Conservation (phyloP, 2,888 invertebrate species). For the Napeogenes sylphis region DNA sequence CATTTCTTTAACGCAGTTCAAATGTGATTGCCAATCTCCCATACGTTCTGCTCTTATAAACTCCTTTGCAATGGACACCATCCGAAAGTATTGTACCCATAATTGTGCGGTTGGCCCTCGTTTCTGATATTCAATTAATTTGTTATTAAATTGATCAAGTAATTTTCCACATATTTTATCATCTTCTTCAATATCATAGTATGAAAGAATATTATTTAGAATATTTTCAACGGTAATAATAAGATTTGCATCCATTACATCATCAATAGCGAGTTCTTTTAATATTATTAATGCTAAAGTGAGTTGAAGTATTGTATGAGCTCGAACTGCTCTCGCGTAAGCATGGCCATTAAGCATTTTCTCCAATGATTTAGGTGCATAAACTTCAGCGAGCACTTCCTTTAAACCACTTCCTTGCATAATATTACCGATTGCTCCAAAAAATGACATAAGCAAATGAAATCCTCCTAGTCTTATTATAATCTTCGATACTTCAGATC, state of each 20-base stretch:
- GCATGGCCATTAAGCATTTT: no score
- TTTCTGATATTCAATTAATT: slow-evolving; percentile 32
- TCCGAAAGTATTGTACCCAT: slow-evolving; percentile 45
- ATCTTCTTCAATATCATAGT: slow-evolving; percentile 40
- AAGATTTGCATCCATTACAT: slow-evolving; percentile 23
- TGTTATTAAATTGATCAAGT: slow-evolving; percentile 27
- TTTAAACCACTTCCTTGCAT: no score
- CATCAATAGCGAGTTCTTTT: slow-evolving; percentile 39
- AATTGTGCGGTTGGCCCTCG: slow-evolving; percentile 39
- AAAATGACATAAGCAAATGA: no score
- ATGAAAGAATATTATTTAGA: slow-evolving; percentile 38
- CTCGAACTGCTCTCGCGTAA: slow-evolving; percentile 12
- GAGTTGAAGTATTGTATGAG: slow-evolving; percentile 33
- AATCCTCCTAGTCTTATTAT: no score
- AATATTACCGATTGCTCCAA: no score
- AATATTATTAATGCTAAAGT: slow-evolving; percentile 27
- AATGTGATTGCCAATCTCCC: slow-evolving; percentile 51
- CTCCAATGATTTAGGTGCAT: no score
- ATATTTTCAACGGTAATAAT: slow-evolving; percentile 18
- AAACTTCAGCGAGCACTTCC: no score
- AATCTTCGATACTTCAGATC: slow-evolving; percentile 16
- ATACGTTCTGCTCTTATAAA: slow-evolving; percentile 50
- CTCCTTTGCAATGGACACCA: slow-evolving; percentile 47
- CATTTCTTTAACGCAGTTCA: slow-evolving; percentile 43
- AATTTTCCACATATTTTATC: slow-evolving; percentile 30